phyloP scores from a whole-genome alignment of 2,797 vertebrate species.

The Scyliorhinus canicula region DNA sequence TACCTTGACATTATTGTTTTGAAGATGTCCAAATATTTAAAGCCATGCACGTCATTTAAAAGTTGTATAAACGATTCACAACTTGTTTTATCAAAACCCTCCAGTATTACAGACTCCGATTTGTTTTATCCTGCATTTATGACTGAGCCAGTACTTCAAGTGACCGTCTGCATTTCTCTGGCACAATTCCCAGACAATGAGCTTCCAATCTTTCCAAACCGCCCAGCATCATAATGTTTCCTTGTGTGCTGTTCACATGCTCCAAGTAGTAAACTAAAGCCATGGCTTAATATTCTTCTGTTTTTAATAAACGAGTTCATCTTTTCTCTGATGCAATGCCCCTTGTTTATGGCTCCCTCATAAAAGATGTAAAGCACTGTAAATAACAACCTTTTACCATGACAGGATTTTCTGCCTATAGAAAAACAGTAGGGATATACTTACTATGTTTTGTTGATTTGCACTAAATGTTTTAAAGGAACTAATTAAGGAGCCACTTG shows the following conservation, averaged over 20 bases:
- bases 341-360: background rate
- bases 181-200: conserved; percentile 18
- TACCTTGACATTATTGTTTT: background rate
- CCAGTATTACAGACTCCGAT: background rate
- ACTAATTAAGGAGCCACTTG: conserved; percentile 7
- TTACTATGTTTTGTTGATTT: conserved; percentile 7
- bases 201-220: background rate
- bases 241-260: background rate
- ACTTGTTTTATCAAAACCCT: background rate
- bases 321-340: background rate
- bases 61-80: background rate
- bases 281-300: background rate
- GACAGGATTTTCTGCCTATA: background rate
- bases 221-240: background rate
- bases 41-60: background rate
- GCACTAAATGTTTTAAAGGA: background rate
- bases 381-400: background rate
- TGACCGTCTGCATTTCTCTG: conserved; percentile 20
- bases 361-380: background rate
- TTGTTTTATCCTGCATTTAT: conserved; percentile 22
- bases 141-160: background rate
- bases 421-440: background rate
- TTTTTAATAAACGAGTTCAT: background rate
- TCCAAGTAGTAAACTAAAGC: background rate
- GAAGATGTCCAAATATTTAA: background rate